Percentiles rank a stretch among this genome's conserved stretches.
These are phyloP conservation scores for Spilogale gracilis DNA, from an alignment of 2,113 vertebrate species.

Conservation along the genomic window DNA sequence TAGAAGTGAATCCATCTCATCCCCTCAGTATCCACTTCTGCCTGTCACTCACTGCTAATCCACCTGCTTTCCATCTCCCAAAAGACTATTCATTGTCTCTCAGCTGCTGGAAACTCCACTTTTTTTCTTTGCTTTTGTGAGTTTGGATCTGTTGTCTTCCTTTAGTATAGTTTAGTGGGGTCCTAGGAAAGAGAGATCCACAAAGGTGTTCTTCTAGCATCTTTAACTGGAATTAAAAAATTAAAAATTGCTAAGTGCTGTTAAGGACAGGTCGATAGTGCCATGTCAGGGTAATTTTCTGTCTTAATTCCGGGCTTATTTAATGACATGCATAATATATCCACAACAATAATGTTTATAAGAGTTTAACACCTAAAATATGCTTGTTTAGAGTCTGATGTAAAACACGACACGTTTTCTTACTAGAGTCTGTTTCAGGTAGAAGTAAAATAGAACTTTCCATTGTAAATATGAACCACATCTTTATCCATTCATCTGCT, in stretches of 20 bases:
- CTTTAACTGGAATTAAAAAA: not conserved
- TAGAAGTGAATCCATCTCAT: not conserved
- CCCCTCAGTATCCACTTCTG: not conserved
- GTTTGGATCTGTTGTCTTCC: not conserved
- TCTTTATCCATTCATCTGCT: too few species aligned
- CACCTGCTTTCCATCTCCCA: not conserved
- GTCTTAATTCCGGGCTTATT: slow-evolving; percentile 27
- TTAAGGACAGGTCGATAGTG: not conserved
- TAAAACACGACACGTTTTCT: slow-evolving; percentile 73
- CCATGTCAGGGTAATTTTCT: not conserved
- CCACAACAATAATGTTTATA: slow-evolving; percentile 63
- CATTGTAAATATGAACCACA: too few species aligned
- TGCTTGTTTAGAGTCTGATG: slow-evolving; percentile 67
- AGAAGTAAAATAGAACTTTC: slow-evolving; percentile 10
- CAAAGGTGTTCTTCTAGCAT: not conserved
- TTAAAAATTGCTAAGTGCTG: not conserved
- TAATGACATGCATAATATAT: slow-evolving; percentile 35
- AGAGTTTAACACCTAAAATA: slow-evolving; percentile 72
- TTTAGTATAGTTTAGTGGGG: not conserved
- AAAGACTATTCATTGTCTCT: not conserved
- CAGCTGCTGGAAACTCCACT: not conserved
- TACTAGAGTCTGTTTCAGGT: slow-evolving; percentile 77
- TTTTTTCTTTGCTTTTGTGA: not conserved
- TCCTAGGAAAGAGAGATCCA: not conserved
- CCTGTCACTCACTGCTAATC: not conserved